These are phyloP conservation scores for Alca torda DNA, from an alignment of 2,797 vertebrate genomes.

Conservation along the genomic window DNA sequence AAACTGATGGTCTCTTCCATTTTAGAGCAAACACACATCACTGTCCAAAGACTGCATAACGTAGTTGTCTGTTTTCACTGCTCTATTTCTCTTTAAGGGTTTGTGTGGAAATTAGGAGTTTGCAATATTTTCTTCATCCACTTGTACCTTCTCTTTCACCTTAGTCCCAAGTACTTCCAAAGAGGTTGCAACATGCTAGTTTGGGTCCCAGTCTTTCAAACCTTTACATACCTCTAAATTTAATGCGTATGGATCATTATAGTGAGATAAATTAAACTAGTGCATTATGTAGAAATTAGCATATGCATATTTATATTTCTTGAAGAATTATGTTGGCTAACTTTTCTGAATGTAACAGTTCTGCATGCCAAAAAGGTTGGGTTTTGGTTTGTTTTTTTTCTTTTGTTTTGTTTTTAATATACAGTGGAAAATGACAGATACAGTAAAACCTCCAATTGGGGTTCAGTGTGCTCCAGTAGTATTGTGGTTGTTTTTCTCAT, in stretches of 20 bases:
- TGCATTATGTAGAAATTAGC: not conserved
- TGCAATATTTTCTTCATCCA: not conserved
- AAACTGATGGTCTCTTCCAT: not conserved
- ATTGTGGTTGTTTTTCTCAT: conserved; percentile 17
- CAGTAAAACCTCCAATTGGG: not conserved
- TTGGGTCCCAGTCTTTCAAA: not conserved
- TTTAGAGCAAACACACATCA: not conserved
- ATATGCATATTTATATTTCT: not conserved
- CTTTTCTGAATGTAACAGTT: not conserved
- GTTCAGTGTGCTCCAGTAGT: not conserved
- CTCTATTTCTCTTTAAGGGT: conserved; percentile 39
- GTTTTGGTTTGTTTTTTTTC: not conserved
- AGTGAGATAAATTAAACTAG: not conserved
- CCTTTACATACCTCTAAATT: not conserved
- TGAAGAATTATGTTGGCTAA: not conserved
- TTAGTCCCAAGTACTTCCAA: not conserved
- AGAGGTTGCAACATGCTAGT: not conserved
- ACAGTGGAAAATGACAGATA: not conserved
- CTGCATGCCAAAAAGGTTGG: not conserved
- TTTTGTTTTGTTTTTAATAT: not conserved
- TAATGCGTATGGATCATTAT: not conserved
- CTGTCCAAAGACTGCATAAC: not conserved
- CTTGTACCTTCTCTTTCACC: not conserved
- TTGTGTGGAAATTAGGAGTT: conserved; percentile 29
- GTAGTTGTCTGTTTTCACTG: conserved; percentile 1